Conservation (phyloP, 2,797 vertebrate genomes). For the Sphaeramia orbicularis region DNA sequence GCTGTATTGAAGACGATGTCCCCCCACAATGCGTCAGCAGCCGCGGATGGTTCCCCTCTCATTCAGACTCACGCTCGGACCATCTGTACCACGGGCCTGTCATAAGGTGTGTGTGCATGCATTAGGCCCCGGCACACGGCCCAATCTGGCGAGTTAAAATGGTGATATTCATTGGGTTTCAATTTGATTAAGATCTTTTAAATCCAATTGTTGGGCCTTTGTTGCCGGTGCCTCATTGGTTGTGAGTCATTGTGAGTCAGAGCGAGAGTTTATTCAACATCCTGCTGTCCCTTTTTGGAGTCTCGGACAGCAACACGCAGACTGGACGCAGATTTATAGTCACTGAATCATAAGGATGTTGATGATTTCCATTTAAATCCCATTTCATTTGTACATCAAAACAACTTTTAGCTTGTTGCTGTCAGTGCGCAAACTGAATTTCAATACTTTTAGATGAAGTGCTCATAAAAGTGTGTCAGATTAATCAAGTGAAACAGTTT, state of each 20-base stretch:
- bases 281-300: conserved; percentile 53
- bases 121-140: conserved; percentile 68
- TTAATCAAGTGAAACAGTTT: too few species aligned
- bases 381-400: conserved; percentile 20
- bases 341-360: conserved; percentile 42
- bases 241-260: conserved; percentile 57
- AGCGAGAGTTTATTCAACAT: conserved; percentile 60
- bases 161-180: conserved; percentile 75
- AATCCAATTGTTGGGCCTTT: conserved; percentile 77
- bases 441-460: too few species aligned
- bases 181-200: conserved; percentile 78
- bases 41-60: conserved; percentile 77
- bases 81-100: conserved; percentile 84
- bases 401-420: conserved; percentile 12
- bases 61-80: conserved; percentile 85
- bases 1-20: conserved; percentile 84
- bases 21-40: conserved; percentile 84
- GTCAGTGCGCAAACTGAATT: conserved; percentile 11
- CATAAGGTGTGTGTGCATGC: conserved; percentile 77
- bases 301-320: conserved; percentile 29
- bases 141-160: conserved; percentile 78
- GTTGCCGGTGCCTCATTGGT: conserved; percentile 49
- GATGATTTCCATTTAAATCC: conserved; percentile 48
- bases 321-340: conserved; percentile 42
- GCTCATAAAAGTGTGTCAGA: too few species aligned